A percentile compares a stretch with the other conserved stretches of the same genome.
Conservation (phyloP, 2,888 invertebrate species). For the Cataglyphis cursor region DNA sequence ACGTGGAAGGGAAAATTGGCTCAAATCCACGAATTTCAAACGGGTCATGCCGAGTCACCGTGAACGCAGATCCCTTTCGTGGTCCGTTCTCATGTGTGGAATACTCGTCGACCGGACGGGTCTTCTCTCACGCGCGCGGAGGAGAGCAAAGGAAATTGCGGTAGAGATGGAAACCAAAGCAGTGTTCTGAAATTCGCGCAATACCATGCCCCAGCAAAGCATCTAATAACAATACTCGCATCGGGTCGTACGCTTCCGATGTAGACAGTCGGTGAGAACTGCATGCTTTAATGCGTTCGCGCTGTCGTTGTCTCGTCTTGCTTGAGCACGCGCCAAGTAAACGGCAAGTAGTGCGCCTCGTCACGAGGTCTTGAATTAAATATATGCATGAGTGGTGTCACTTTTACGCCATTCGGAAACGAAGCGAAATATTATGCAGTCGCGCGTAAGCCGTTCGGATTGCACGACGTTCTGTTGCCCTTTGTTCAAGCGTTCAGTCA, state of each 20-base stretch:
- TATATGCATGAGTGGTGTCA: slow-evolving; percentile 31
- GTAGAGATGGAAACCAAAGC: slow-evolving; percentile 33
- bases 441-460: slow-evolving; percentile 23
- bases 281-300: slow-evolving; percentile 20
- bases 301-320: slow-evolving; percentile 26
- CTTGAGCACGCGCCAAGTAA: neutral
- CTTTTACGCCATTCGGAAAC: slow-evolving; percentile 44
- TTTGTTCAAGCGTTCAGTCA: slow-evolving; percentile 19
- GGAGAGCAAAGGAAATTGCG: slow-evolving; percentile 37
- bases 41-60: slow-evolving; percentile 58
- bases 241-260: slow-evolving; percentile 19
- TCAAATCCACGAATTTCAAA: slow-evolving; percentile 66
- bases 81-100: slow-evolving; percentile 32
- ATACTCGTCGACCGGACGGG: slow-evolving; percentile 25
- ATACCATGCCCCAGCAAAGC: slow-evolving; percentile 42
- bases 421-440: slow-evolving; percentile 33
- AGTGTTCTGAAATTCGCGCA: slow-evolving; percentile 37
- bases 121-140: slow-evolving; percentile 10
- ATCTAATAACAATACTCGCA: slow-evolving; percentile 46
- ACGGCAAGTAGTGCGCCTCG: neutral
- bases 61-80: slow-evolving; percentile 49
- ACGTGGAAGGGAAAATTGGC: slow-evolving; percentile 69
- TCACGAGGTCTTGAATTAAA: slow-evolving; percentile 20
- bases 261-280: slow-evolving; percentile 14
- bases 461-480: slow-evolving; percentile 4